Base-by-base conservation (phyloP, 1,140 invertebrate species). In the Tetraneura akinire region DNA sequence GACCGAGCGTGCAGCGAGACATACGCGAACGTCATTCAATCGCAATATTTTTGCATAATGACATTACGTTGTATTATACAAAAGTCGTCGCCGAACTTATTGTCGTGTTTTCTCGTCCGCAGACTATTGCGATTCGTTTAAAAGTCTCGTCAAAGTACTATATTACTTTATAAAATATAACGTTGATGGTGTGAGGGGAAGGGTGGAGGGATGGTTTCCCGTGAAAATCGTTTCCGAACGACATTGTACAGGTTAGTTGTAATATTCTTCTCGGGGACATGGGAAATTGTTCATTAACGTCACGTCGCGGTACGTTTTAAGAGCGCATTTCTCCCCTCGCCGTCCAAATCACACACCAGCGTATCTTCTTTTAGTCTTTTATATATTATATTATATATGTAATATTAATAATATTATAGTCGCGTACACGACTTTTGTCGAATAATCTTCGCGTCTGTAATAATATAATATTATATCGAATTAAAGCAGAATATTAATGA, bases 251-350 rank as follows among this genome's bases (percentile, higher is more conserved):
- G n/a, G n/a, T n/a, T n/a, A n/a, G n/a, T n/a, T n/a, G 8, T 37
- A 37, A 37, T 37, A 37, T 37, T 37, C 32, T 78, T 78, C 57
- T 51, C 51, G 3, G 45, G 74, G n/a, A n/a, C n/a, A 32, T 26
- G 26, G 37, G 62, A 78, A 78, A 78, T 78, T 62, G 55, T 62
- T 78, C 74, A 78, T 78, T 78, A 78, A 57, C 74, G 74, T 78
- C 74, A 78, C 74, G 74, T 78, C 74, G 74, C 74, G 74, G 51
- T 76, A 29, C 51, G 42, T 45, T 76, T 76, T 11, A 23, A 76
- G 53, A 76, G 51, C n/a, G 49, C 57, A n/a, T 29, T 11, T 26
- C 11, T 18, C 49, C 23, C 64, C 23, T 11, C 70, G 16, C 11
- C 26, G 14, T 8, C 49, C 1, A 11, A n/a, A n/a, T n/a, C n/a